phyloP scores from a whole-genome alignment of 1,140 invertebrate genomes.

The Bombus confusus region DNA sequence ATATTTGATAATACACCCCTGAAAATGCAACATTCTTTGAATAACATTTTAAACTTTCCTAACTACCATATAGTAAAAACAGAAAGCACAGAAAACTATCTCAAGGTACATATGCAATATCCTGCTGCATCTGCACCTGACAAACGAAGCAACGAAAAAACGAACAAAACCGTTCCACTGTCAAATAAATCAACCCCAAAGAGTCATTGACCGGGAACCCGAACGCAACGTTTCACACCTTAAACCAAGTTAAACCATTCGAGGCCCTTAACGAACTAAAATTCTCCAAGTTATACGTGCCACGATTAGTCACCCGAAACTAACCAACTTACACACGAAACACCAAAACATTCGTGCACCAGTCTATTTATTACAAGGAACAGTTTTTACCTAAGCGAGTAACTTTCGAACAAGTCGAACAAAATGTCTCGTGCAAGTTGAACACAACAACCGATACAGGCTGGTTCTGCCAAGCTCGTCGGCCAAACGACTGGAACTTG shows the following conservation, averaged over 20 bases:
- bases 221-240: neutral
- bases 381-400: neutral
- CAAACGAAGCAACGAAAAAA: neutral
- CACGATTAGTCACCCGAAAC: slow-evolving; percentile 26
- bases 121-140: neutral
- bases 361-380: slow-evolving; percentile 29
- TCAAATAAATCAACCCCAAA: neutral
- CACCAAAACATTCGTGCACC: neutral
- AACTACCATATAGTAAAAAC: neutral
- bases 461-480: neutral
- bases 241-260: neutral
- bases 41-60: neutral
- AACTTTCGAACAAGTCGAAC: slow-evolving; percentile 16
- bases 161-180: neutral
- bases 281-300: neutral
- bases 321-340: neutral
- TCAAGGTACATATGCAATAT: neutral
- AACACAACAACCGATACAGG: neutral
- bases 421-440: neutral
- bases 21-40: neutral
- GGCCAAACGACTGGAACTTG: slow-evolving; percentile 11
- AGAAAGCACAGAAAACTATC: neutral
- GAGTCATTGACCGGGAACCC: neutral
- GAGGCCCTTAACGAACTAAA: slow-evolving; percentile 2
- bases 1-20: neutral